A percentile compares a stretch with the other conserved stretches of the same genome.
Evolutionary conservation across 2,113 vertebrate species (phyloP).

Genomic region (Brevimyrus niger): DNA sequence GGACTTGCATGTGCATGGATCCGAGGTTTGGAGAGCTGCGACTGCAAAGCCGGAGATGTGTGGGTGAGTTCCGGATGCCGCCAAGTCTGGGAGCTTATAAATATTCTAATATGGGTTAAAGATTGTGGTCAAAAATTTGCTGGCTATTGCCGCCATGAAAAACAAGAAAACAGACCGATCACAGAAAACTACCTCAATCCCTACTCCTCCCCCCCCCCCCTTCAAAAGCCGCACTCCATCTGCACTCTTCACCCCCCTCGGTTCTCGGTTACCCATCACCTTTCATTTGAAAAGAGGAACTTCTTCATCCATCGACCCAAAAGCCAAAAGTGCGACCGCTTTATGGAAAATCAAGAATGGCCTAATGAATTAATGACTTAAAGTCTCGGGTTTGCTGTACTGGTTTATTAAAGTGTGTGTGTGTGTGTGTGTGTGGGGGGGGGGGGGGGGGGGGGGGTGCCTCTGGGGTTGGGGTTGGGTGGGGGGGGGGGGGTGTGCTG

Average conservation of each 20-base stretch:
- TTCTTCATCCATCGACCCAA: background rate
- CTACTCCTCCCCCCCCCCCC: background rate
- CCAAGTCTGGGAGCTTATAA: constrained; percentile 12
- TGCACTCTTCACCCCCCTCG: background rate
- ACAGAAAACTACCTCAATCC: background rate
- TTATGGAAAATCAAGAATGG: background rate
- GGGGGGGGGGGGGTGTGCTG: too few relatives aligned
- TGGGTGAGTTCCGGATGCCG: background rate
- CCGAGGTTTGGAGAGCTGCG: background rate
- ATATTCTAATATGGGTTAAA: background rate
- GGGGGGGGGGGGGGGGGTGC: too few relatives aligned
- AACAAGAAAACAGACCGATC: background rate
- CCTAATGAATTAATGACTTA: background rate
- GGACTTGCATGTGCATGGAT: background rate
- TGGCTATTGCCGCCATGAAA: background rate
- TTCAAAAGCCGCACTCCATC: background rate
- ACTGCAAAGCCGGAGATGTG: constrained; percentile 5
- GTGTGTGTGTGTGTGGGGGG: background rate
- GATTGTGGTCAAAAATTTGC: constrained; percentile 10
- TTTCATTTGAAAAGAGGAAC: background rate
- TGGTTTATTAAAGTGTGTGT: background rate
- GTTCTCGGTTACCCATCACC: background rate
- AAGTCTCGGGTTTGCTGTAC: background rate
- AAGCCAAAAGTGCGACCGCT: background rate
- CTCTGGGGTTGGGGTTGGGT: too few relatives aligned